These are phyloP conservation scores for Agrochola circellaris DNA, from an alignment of 2,888 invertebrate species.

Conservation along the genomic window DNA sequence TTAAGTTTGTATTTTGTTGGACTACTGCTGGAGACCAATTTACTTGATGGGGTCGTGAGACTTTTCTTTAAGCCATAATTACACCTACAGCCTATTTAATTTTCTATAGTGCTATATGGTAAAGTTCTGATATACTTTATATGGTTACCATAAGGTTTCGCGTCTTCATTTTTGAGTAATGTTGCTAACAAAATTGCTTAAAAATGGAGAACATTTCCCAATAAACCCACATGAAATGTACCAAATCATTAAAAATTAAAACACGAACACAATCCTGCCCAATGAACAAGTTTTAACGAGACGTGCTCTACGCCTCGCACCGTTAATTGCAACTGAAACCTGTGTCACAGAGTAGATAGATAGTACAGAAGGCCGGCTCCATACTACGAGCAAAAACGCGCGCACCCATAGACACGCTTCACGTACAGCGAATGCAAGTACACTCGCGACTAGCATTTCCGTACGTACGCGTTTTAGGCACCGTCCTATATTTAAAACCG, in stretches of 20 bases:
- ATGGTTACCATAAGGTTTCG: no score
- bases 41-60: background rate
- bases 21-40: constrained; percentile 10
- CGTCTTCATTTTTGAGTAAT: no score
- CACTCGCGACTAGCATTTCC: background rate
- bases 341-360: constrained; percentile 33
- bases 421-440: background rate
- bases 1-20: background rate
- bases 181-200: no score
- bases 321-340: constrained; percentile 74
- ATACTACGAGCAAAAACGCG: background rate
- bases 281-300: constrained; percentile 69
- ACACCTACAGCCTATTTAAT: background rate
- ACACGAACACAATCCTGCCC: constrained; percentile 38
- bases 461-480: no score
- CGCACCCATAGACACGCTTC: background rate
- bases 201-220: background rate
- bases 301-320: constrained; percentile 51
- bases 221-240: constrained; percentile 4
- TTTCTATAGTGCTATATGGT: no score
- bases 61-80: background rate
- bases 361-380: constrained; percentile 2
- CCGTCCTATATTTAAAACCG: no score
- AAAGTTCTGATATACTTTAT: no score
- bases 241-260: constrained; percentile 31